A percentile compares a stretch with the other conserved stretches of the same genome.
These are phyloP conservation scores for Esox lucius DNA, from an alignment of 2,797 vertebrate species.

Conservation along the genomic window DNA sequence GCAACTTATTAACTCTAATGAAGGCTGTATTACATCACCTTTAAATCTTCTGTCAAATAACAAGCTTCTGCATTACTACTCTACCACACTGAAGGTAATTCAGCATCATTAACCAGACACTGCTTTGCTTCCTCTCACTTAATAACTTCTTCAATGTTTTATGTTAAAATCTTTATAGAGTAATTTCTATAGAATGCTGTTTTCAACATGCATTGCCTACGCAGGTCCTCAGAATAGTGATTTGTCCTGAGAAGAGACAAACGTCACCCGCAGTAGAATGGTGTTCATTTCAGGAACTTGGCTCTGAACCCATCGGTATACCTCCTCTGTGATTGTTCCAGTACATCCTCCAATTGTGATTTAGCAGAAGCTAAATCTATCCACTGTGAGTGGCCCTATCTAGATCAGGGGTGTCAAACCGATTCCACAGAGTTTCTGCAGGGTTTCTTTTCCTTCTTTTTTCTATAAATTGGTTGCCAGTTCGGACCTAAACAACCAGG, in stretches of 20 bases:
- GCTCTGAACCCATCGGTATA: background rate
- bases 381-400: no score
- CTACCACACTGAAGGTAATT: background rate
- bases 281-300: background rate
- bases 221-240: background rate
- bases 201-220: background rate
- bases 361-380: no score
- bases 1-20: no score
- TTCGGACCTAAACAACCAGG: no score
- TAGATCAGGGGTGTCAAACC: no score
- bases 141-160: background rate
- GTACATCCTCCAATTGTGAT: no score
- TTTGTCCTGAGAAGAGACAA: background rate
- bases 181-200: background rate
- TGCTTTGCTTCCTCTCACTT: background rate
- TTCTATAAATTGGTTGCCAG: no score
- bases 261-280: background rate
- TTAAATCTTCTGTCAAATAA: background rate
- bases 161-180: background rate
- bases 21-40: background rate
- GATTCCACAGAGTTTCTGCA: no score
- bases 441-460: no score
- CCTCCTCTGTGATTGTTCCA: background rate
- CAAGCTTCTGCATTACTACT: background rate
- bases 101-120: background rate